phyloP scores from a whole-genome alignment of 2,113 vertebrate species.

The Petrocephalus microphthalmus region DNA sequence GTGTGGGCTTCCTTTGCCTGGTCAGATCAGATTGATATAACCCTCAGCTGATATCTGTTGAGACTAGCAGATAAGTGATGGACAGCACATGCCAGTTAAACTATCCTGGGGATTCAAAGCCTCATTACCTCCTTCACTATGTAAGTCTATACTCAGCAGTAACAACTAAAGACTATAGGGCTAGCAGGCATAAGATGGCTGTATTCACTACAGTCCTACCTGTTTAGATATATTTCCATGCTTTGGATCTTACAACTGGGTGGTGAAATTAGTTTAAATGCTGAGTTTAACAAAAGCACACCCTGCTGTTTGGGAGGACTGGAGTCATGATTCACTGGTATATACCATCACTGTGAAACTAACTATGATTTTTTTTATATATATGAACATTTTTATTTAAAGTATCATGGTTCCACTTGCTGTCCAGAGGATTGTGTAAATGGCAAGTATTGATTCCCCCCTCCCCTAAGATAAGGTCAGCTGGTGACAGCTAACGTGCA shows the following conservation, averaged over 20 bases:
- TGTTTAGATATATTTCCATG: background rate
- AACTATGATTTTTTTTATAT: background rate
- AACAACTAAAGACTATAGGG: background rate
- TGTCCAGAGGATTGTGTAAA: background rate
- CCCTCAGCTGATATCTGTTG: background rate
- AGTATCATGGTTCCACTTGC: background rate
- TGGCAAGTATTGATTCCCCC: background rate
- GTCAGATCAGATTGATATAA: background rate
- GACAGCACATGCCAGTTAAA: background rate
- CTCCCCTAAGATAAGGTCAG: background rate
- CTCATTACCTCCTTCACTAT: background rate
- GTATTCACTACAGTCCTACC: background rate
- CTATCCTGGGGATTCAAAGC: background rate
- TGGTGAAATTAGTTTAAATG: background rate
- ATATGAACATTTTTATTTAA: background rate
- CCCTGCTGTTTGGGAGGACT: background rate
- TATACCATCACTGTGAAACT: constrained; percentile 1
- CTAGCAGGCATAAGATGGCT: background rate
- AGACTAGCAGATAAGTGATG: background rate
- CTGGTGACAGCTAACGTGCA: background rate
- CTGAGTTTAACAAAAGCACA: background rate
- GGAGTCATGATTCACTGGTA: background rate
- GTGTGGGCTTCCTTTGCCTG: background rate
- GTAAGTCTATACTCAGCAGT: background rate
- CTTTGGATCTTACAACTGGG: background rate